Evolutionary conservation across 2,113 vertebrate species (phyloP), one percentile per base, ranked within the genome.

Genomic region (Dasyprocta punctata): DNA sequence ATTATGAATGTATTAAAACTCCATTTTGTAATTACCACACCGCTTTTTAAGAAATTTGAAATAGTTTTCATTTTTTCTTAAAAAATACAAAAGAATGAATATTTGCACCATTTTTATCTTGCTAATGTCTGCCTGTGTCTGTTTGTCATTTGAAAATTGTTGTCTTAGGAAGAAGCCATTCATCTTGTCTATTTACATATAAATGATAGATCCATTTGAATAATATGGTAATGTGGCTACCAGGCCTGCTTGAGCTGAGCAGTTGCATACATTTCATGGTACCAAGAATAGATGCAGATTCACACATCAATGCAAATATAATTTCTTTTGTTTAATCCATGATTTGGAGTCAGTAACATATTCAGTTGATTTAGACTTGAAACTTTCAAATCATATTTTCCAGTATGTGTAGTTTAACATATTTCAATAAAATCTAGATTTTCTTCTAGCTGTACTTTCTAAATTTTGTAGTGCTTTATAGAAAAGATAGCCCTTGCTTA

Each of bases 81-180:
- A 96, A 91, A 95, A 97, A 22, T 65, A 71, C 20, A 86, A 89
- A 88, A 71, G 85, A 94, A 73, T 89, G 96, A 93, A 87, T 97
- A 7, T 93, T 97, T 97, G 90, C 90, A 96, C 75, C 95, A 95
- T 69, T 96, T 96, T 97, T 95, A 82, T 97, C 65, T 93, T 86
- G 60, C 87, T 93, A 67, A 77, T 87, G 96, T 92, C 81, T 92
- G 26, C 94, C 33, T 96, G 36, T 94, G 95, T 96, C 90, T 96
- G 67, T 88, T 71, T 97, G 69, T 95, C 97, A 67, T 95, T 95
- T 95, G 63, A 94, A 98, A 97, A 97, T 97, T 97, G 95, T 96
- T 97, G 88, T 98, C 97, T 96, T 95, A 87, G 97, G 94, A 69
- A 98, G 81, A 97, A 98, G 77, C 89, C 1, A 2, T 97, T 98